A percentile compares a stretch with the other conserved stretches of the same genome.
phyloP scores from a whole-genome alignment of 2,797 vertebrate species.

The Paratrypauchen microcephalus region DNA sequence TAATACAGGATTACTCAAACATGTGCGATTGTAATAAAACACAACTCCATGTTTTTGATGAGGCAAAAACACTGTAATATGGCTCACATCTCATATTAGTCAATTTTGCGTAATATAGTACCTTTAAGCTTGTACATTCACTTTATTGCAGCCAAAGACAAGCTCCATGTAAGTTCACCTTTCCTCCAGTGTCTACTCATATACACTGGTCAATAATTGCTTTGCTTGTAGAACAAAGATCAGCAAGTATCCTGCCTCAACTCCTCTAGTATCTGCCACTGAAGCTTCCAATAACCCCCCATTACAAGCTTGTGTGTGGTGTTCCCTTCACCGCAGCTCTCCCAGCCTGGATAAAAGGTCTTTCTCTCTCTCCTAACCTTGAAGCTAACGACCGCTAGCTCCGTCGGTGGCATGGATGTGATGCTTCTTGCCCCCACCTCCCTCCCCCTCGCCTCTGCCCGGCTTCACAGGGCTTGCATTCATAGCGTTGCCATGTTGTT shows the following conservation, averaged over 20 bases:
- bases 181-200: not conserved
- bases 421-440: constrained; percentile 30
- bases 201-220: constrained; percentile 7
- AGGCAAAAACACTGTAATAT: no score
- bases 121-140: not conserved
- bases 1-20: no score
- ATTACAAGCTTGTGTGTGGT: constrained; percentile 18
- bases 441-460: constrained; percentile 11
- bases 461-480: constrained; percentile 39
- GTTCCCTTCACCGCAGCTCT: constrained; percentile 25
- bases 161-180: not conserved
- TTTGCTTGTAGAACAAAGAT: constrained; percentile 9
- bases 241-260: not conserved
- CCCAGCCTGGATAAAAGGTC: constrained; percentile 49
- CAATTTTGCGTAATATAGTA: no score
- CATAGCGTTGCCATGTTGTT: constrained; percentile 51
- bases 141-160: not conserved
- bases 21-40: no score
- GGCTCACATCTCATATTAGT: no score
- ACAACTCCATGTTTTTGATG: no score
- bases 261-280: not conserved
- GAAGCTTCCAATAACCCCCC: constrained; percentile 16
- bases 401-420: constrained; percentile 47
- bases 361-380: constrained; percentile 47
- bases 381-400: constrained; percentile 59